Base-by-base conservation (phyloP, 2,797 vertebrate species). In the Acomys russatus region DNA sequence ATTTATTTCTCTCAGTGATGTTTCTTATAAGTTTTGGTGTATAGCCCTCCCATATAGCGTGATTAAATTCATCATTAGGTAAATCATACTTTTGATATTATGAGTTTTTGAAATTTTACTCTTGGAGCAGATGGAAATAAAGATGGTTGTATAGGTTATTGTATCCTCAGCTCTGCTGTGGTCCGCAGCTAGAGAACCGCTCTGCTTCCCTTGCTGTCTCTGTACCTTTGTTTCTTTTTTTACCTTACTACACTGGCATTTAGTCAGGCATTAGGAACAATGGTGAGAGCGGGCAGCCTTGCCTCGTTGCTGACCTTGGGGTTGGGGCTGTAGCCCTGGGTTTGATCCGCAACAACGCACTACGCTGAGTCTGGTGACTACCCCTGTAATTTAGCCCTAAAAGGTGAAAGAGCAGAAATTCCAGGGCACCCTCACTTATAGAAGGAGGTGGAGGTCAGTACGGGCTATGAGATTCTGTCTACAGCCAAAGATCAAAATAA, bases 1-100 rank as follows among this genome's bases (percentile, higher is more conserved):
- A 83, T 92, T 90, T 49, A 83, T 94, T 90, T 95, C 44, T 92
- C 14, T 91, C 12, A 74, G n/a, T 66, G 64, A 2, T 38, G 25
- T n/a, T 79, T 38, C 76, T 90, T 90, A 11, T 71, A 85, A 35
- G 91, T 95, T 85, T 94, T 94, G 71, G 9, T 89, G 23, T 90
- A 64, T 0, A 63, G 6, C 9, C 76, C 80, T 97, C 95, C 0
- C 1, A 33, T 30, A 82, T 73, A 44, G 38, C 51, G 35, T 92
- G 33, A 77, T 90, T 94, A 79, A 78, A 14, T 92, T 89, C 94
- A 90, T 85, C 35, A 51, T 20, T 76, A 66, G 73, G 33, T 79
- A 44, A 74, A 78, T 94, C 6, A 38, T 92, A 25, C 38, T 77
- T 95, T 94, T 92, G 49, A 78, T 87, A 10, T 11, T 54, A 79